These are phyloP conservation scores for Scrobipalpa atriplicella DNA, from an alignment of 2,888 invertebrate species.

Conservation along the genomic window DNA sequence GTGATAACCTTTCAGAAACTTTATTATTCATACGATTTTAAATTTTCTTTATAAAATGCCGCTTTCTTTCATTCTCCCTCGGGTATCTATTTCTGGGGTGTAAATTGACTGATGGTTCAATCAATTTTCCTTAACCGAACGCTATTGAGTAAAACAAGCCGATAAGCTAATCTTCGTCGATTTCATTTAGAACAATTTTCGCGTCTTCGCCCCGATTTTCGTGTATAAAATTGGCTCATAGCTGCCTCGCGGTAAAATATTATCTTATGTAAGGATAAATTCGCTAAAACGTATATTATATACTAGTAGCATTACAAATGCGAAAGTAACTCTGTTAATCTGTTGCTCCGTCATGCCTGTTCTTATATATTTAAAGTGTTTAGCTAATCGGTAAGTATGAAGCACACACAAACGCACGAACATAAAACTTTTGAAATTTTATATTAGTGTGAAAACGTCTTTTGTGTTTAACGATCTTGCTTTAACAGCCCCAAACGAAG, in stretches of 20 bases:
- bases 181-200: conserved; percentile 24
- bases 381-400: too few species aligned
- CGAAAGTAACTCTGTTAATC: too few species aligned
- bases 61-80: not conserved
- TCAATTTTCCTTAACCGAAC: conserved; percentile 28
- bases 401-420: too few species aligned
- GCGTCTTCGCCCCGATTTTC: not conserved
- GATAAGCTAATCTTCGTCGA: conserved; percentile 24
- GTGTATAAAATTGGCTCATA: not conserved
- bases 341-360: too few species aligned
- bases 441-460: too few species aligned
- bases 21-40: not conserved
- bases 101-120: conserved; percentile 27
- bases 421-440: too few species aligned
- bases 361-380: too few species aligned
- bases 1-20: too few species aligned
- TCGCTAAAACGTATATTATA: too few species aligned
- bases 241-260: not conserved
- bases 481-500: not conserved
- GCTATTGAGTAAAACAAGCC: conserved; percentile 25
- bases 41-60: not conserved
- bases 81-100: not conserved
- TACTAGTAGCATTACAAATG: too few species aligned
- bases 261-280: not conserved
- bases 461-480: not conserved